phyloP scores from a whole-genome alignment of 2,797 vertebrate genomes.

The Crax fasciolata region DNA sequence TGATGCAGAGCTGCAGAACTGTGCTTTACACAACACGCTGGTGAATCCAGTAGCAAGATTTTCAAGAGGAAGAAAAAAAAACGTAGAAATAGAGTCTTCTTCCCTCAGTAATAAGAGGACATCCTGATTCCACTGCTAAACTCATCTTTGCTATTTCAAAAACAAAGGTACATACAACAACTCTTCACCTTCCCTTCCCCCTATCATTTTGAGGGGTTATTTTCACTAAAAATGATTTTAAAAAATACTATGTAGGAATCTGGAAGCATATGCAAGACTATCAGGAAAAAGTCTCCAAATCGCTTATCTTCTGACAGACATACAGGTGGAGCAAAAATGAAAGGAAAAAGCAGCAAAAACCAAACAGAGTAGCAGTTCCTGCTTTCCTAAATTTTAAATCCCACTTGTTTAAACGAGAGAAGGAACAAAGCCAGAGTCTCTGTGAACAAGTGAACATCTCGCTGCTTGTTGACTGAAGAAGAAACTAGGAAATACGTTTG shows the following conservation, averaged over 20 bases:
- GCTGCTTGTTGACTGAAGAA: not conserved
- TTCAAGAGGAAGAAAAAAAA: not conserved
- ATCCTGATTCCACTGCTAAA: not conserved
- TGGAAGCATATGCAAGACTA: not conserved
- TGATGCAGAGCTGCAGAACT: not conserved
- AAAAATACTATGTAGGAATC: not conserved
- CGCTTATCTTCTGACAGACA: fast-evolving
- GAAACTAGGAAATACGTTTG: not conserved
- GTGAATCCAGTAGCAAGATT: not conserved
- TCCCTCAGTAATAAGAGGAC: not conserved
- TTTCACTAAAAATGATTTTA: not conserved
- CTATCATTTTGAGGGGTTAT: not conserved
- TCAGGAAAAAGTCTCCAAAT: not conserved
- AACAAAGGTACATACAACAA: not conserved
- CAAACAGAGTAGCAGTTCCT: not conserved
- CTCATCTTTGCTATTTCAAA: not conserved
- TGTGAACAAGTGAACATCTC: not conserved
- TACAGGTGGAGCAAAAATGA: not conserved
- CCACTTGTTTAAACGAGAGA: not conserved
- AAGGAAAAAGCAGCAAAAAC: not conserved
- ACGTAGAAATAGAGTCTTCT: not conserved
- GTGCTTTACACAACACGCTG: not conserved
- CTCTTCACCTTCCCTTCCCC: not conserved
- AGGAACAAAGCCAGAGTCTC: not conserved
- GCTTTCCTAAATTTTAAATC: not conserved